A percentile compares a stretch with the other conserved stretches of the same genome.
These are phyloP conservation scores for Penaeus monodon DNA, from an alignment of 2,888 invertebrate species.

Conservation along the genomic window DNA sequence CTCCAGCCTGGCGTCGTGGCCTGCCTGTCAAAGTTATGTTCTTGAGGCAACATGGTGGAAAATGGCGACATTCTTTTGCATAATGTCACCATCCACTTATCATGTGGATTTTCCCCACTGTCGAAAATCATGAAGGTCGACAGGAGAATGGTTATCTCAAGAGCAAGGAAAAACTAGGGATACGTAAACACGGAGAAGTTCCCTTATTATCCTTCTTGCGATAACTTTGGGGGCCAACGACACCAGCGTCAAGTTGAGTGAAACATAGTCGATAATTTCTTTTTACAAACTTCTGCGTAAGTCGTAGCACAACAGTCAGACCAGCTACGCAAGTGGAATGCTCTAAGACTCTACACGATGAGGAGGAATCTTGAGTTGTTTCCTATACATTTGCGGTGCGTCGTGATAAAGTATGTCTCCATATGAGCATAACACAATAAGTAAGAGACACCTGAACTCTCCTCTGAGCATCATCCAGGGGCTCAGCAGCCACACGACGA, in stretches of 20 bases:
- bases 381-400: background rate
- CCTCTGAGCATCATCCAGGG: background rate
- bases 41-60: too few species aligned
- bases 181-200: background rate
- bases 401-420: conserved; percentile 2
- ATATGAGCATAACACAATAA: conserved; percentile 6
- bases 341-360: conserved; percentile 34
- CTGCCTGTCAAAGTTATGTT: too few species aligned
- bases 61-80: too few species aligned
- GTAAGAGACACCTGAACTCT: background rate
- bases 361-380: conserved; percentile 5
- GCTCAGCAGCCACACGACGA: background rate
- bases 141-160: too few species aligned
- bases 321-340: conserved; percentile 21
- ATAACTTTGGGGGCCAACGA: conserved; percentile 5
- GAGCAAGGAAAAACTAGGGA: background rate
- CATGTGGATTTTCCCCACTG: too few species aligned
- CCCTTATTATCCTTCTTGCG: too few species aligned
- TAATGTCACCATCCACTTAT: too few species aligned
- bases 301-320: too few species aligned
- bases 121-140: too few species aligned
- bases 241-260: background rate
- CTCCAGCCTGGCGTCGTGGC: too few species aligned
- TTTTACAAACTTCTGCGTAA: background rate
- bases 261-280: background rate